Base-by-base conservation (phyloP, 2,888 invertebrate species). In the Scelioninae gen. 2 region DNA sequence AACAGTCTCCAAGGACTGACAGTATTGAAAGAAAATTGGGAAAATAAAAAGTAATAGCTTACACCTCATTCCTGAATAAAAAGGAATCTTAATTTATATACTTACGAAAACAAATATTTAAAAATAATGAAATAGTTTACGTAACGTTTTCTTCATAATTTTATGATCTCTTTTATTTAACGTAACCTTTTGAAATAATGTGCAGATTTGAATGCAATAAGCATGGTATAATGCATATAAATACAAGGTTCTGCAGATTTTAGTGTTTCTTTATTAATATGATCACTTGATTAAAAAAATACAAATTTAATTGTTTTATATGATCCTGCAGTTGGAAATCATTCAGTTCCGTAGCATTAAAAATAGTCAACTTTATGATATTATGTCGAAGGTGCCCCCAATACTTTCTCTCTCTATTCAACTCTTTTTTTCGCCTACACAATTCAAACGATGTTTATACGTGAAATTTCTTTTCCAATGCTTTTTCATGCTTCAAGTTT, bases 1-100 rank as follows among this genome's bases (percentile, higher is more conserved):
- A 55, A 81, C 68, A 2, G 80, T 80, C 28, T 81, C 71, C 52
- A 82, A 78, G 1, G 79, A 77, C 28, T 80, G 76, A 58, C 80
- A 79, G 41, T 67, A 78, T 46, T 60, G 53, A 16, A 61, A 39
- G 39, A 25, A 45, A 18, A 76, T 67, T 35, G 78, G 64, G 61
- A 83, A 61, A 10, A 77, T 55, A 11, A 77, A 73, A 28, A 82
- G 6, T 2, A 79, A 69, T 10, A 81, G 33, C 18, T 81, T 33
- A 64, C 43, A 69, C 80, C 77, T 60, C 82, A 81, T 83, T 11
- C 69, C 78, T 78, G 16, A 11, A 72, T 64, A 33, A 73, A 33
- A 48, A 13, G 2, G 22, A 22, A 22, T 22, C 5, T 2, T 22
- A 22, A 22, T 22, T 22, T 2, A 22, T 4, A 22, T 22, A 5